Percentiles rank a stretch among this genome's conserved stretches.
phyloP scores from a whole-genome alignment of 23 tunicate genomes.

The Aplidium turbinatum region DNA sequence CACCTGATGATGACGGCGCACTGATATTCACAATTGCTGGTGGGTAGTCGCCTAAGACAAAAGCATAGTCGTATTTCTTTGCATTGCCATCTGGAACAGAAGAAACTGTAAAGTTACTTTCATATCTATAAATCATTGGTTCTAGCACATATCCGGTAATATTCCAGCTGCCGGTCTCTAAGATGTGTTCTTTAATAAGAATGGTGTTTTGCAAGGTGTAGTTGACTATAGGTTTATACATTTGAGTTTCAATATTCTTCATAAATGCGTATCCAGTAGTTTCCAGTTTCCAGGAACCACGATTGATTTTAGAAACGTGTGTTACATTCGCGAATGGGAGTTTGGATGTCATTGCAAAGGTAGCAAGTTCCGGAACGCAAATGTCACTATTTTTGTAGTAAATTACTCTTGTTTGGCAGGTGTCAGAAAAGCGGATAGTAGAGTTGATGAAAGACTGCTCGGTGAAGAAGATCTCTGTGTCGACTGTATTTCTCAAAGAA shows the following conservation, averaged over 20 bases:
- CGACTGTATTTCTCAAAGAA: too few species aligned
- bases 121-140: not conserved
- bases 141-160: not conserved
- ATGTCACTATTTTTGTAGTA: too few species aligned
- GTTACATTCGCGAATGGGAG: conserved; percentile 2
- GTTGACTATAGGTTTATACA: not conserved
- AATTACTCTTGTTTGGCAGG: too few species aligned
- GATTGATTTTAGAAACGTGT: not conserved
- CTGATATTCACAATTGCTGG: conserved; percentile 13
- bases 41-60: not conserved
- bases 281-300: not conserved
- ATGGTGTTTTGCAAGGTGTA: not conserved
- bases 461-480: too few species aligned
- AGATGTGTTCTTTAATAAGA: not conserved
- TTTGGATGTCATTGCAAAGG: not conserved
- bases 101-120: not conserved
- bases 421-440: too few species aligned
- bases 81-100: not conserved
- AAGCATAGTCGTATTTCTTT: conserved; percentile 9
- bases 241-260: not conserved
- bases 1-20: not conserved
- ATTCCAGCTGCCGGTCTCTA: not conserved
- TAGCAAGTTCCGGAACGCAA: conserved; percentile 1
- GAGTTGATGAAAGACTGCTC: too few species aligned
- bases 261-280: not conserved